phyloP scores from a whole-genome alignment of 2,888 invertebrate genomes.

The Apodemia duryi region DNA sequence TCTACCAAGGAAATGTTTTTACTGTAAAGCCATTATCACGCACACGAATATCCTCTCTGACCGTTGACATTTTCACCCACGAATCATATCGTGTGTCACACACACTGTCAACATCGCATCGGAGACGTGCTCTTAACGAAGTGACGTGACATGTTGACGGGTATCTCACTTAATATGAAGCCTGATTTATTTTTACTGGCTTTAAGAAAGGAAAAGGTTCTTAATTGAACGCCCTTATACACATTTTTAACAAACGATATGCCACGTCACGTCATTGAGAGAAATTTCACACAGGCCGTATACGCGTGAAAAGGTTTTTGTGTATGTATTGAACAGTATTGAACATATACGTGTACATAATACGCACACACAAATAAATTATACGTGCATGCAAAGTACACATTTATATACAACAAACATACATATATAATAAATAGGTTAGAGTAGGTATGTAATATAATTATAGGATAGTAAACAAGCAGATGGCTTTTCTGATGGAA shows the following conservation, averaged over 20 bases:
- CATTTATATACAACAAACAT: too few species aligned
- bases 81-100: constrained; percentile 2
- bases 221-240: not conserved
- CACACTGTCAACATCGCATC: not conserved
- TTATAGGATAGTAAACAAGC: too few species aligned
- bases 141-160: constrained; percentile 1
- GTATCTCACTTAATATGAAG: not conserved
- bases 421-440: too few species aligned
- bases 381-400: too few species aligned
- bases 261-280: not conserved
- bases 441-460: too few species aligned
- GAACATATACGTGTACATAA: too few species aligned
- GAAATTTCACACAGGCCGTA: too few species aligned
- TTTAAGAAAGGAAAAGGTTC: not conserved
- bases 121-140: constrained; percentile 5
- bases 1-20: too few species aligned
- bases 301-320: too few species aligned
- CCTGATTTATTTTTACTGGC: not conserved
- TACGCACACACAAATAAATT: too few species aligned
- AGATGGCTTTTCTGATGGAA: too few species aligned
- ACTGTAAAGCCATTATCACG: not conserved
- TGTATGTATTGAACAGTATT: too few species aligned
- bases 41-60: not conserved
- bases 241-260: not conserved
- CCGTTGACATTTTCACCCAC: not conserved